Conservation (phyloP, 2,797 vertebrate genomes). For the Sebastes hubbsi region DNA sequence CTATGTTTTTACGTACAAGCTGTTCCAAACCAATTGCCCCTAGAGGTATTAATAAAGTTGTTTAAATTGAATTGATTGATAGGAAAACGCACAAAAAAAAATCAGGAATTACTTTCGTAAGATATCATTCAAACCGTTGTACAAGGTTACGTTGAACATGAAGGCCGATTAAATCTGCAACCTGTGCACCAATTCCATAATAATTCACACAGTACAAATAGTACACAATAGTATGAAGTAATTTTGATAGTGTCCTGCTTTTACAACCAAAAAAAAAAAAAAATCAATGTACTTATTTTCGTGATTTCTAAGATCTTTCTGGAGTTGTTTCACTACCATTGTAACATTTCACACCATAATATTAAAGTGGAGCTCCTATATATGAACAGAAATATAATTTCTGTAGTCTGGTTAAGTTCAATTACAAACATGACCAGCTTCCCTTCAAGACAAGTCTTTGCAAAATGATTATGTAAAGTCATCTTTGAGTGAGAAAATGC, state of each 20-base stretch:
- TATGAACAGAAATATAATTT: neutral
- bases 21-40: no score
- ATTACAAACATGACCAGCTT: neutral
- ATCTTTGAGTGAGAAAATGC: neutral
- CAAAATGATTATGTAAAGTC: neutral
- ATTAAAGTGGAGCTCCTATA: neutral
- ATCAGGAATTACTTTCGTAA: no score
- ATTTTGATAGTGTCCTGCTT: neutral
- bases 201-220: neutral
- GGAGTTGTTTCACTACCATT: neutral
- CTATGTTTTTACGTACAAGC: no score
- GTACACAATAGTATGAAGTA: neutral
- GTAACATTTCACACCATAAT: neutral
- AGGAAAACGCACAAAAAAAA: no score
- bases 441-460: neutral
- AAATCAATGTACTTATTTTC: no score
- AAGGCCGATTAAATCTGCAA: neutral
- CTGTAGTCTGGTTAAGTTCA: neutral
- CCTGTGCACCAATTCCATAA: neutral
- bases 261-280: neutral
- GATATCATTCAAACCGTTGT: no score
- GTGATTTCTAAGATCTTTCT: no score
- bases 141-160: neutral
- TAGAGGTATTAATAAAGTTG: no score
- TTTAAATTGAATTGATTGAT: no score